A percentile compares a stretch with the other conserved stretches of the same genome.
phyloP scores from a whole-genome alignment of 2,113 vertebrate genomes.

The Chaenogobius annularis region DNA sequence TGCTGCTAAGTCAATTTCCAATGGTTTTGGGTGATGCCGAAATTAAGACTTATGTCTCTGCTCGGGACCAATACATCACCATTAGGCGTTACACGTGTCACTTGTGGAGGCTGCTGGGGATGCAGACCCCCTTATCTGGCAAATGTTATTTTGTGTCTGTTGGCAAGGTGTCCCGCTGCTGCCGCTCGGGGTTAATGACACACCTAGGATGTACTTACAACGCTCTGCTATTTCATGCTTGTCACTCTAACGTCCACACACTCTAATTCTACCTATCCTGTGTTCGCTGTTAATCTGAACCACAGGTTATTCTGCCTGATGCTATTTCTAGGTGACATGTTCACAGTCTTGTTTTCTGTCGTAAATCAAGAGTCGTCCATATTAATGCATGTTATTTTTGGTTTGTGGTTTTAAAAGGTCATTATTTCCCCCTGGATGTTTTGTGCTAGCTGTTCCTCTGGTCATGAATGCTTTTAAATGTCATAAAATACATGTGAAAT shows the following conservation, averaged over 20 bases:
- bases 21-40: slow-evolving; percentile 63
- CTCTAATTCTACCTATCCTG: slow-evolving; percentile 27
- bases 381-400: slow-evolving; percentile 5
- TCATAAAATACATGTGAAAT: slow-evolving; percentile 3
- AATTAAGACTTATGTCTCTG: slow-evolving; percentile 73
- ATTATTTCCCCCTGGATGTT: slow-evolving; percentile 8
- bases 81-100: slow-evolving; percentile 66
- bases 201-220: slow-evolving; percentile 30
- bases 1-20: slow-evolving; percentile 63
- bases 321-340: slow-evolving; percentile 8
- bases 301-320: slow-evolving; percentile 5
- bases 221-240: slow-evolving; percentile 40
- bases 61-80: slow-evolving; percentile 68
- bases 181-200: slow-evolving; percentile 61
- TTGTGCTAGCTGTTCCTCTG: slow-evolving; percentile 20
- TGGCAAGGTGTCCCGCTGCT: slow-evolving; percentile 61
- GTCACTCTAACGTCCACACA: slow-evolving; percentile 22
- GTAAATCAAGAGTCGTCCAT: slow-evolving; percentile 8
- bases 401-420: neutral
- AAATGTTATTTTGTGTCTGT: slow-evolving; percentile 55
- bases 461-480: slow-evolving; percentile 20
- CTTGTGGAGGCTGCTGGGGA: slow-evolving; percentile 53
- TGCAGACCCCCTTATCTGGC: slow-evolving; percentile 50
- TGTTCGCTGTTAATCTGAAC: slow-evolving; percentile 11
- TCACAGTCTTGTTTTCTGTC: neutral